Evolutionary conservation across 2,888 invertebrate genomes (phyloP).

Genomic region (Plebejus melissa): DNA sequence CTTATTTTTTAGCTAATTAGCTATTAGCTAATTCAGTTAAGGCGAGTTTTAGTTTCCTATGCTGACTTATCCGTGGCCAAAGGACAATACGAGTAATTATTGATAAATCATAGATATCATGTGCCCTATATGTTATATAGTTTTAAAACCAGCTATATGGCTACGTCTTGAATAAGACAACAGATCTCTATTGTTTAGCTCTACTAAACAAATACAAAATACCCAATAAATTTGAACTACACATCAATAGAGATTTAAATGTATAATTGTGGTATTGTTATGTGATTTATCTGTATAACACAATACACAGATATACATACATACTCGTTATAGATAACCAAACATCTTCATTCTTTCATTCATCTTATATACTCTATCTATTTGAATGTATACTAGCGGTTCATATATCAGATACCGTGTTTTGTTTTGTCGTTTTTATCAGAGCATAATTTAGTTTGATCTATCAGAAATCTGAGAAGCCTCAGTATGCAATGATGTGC

Average conservation of each 20-base stretch:
- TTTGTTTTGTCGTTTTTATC: background rate
- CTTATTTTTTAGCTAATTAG: too few relatives aligned
- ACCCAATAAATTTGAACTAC: background rate
- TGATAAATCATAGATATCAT: too few relatives aligned
- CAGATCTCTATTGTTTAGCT: background rate
- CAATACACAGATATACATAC: background rate
- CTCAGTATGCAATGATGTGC: background rate
- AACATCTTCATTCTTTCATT: slow-evolving; percentile 2
- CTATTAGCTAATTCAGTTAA: too few relatives aligned
- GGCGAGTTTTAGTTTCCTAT: too few relatives aligned
- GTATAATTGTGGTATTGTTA: background rate
- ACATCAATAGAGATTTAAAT: background rate
- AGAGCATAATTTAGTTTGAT: background rate
- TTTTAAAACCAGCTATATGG: background rate
- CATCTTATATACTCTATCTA: background rate
- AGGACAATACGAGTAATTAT: too few relatives aligned
- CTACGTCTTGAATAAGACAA: background rate
- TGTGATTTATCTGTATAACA: background rate
- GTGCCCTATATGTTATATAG: background rate
- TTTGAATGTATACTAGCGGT: background rate
- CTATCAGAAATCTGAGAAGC: background rate
- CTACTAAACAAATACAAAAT: slow-evolving; percentile 10
- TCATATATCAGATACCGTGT: background rate
- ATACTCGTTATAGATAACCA: background rate
- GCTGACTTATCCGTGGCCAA: too few relatives aligned